Base-by-base conservation (phyloP, 2,113 vertebrate species). In the Carassius carassius region DNA sequence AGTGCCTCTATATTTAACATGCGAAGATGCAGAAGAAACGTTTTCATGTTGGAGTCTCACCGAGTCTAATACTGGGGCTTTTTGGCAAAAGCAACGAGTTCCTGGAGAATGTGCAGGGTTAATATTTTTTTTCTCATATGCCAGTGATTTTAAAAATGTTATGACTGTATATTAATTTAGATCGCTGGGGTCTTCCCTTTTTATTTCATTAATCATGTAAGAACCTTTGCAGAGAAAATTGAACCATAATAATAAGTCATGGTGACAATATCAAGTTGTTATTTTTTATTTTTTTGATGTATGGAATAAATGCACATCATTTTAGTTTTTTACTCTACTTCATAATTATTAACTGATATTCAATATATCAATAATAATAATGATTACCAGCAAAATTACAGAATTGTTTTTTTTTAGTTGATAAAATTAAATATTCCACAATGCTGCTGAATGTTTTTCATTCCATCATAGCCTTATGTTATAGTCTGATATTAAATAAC, bases 1-100 rank as follows among this genome's bases (percentile, higher is more conserved):
- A 83, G 85, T 72, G 85, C 69, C 87, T 88, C 87, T 88, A 86
- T 86, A 88, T 86, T 86, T 88, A 88, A 86, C 85, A 86, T 47
- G 77, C 51, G 63, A 60, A 86, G 69, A 86, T 78, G 72, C 78
- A 86, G 49, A 69, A 86, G 54, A 84, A 86, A 84, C 25, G 70
- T 84, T 81, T 80, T 77, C 35, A 73, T 63, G 81, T 25, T 67
- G 69, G 75, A 17, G 76, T 58, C 65, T 51, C 49, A 19, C 80
- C 1, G 23, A 21, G 74, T 47, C n/a, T 83, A 19, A 12, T 29
- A 12, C 25, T 70, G 76, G 78, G 32, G 82, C 10, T 37, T 84
- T 80, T 70, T 21, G 37, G 75, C 41, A 83, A 51, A 25, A 70
- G n/a, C 13, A 83, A 62, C 17, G 29, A 74, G 58, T 47, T 63